A percentile compares a stretch with the other conserved stretches of the same genome.
Evolutionary conservation across 2,797 vertebrate species (phyloP).

Genomic region (Falco rusticolus): DNA sequence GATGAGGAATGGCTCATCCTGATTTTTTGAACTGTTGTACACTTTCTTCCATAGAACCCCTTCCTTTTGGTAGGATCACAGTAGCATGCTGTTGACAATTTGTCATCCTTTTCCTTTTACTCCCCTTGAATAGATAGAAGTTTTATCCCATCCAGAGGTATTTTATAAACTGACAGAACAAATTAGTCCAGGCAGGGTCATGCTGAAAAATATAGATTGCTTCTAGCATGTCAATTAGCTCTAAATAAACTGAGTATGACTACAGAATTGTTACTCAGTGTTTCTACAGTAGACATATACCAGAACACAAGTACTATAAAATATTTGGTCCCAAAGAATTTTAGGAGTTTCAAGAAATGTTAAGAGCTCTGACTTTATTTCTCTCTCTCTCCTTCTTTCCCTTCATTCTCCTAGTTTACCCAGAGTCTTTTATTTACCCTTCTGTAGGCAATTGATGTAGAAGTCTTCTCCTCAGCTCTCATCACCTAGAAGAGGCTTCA

Average conservation of each 20-base stretch:
- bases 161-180: not conserved
- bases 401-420: not conserved
- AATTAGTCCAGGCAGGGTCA: not conserved
- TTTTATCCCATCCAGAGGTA: not conserved
- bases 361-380: not conserved
- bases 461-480: not conserved
- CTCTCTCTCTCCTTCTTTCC: not conserved
- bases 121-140: not conserved
- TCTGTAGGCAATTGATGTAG: not conserved
- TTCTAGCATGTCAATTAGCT: rapidly evolving
- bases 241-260: not conserved
- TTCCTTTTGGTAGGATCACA: not conserved
- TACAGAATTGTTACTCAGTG: not conserved
- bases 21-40: not conserved
- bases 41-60: not conserved
- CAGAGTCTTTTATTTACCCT: not conserved
- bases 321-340: rapidly evolving
- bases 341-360: not conserved
- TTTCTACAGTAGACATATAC: not conserved
- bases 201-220: not conserved
- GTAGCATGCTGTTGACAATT: not conserved
- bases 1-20: not conserved
- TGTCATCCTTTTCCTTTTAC: not conserved
- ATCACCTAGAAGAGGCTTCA: not conserved
- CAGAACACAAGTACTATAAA: not conserved